Evolutionary conservation across 1,140 invertebrate genomes (phyloP), one percentile per base, ranked within the genome.

Genomic region (Vollenhovia emeryi): DNA sequence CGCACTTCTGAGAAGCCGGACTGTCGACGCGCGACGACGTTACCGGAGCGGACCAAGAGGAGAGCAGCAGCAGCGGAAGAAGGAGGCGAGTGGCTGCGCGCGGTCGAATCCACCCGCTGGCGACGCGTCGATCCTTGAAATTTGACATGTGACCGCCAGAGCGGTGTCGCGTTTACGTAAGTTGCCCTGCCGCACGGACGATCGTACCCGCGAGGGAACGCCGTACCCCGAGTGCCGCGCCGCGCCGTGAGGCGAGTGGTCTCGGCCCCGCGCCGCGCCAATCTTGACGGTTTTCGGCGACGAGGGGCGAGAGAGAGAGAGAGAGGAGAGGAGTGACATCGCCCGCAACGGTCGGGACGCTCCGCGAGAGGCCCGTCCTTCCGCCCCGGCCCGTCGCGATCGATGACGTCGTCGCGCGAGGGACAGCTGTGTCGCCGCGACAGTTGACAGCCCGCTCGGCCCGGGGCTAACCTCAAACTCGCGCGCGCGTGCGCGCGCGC

Each of bases 71-170:
- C n/a, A 18, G 15, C 4, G 15, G 7, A 68, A 18, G n/a, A 27
- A n/a, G 48, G 15, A 79, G 43, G 48, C 43, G 33, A 30, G 27
- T n/a, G 21, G 6, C n/a, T 0, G 5, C 24, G 43, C 59, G 24
- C 43, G 27, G 76, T 27, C n/a, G 60, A 30, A 62, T 79, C 18
- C 62, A 43, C 18, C 48, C 48, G 62, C 24, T 52, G 40, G 43
- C 45, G 21, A 79, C 60, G 36, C 75, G 78, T 57, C 50, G 36
- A 55, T 80, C 64, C 48, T 80, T 80, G 36, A 52, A 80, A 82
- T 82, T 82, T 82, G 78, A 82, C 78, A 73, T 73, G 78, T 82
- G 78, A 82, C 66, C 66, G 50, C 24, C 75, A 71, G 15, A 50
- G 50, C 36, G 13, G 36, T 45, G 18, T 30, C 57, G 62, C 50